Evolutionary conservation across 2,797 vertebrate species (phyloP).

Genomic region (Coluber constrictor): DNA sequence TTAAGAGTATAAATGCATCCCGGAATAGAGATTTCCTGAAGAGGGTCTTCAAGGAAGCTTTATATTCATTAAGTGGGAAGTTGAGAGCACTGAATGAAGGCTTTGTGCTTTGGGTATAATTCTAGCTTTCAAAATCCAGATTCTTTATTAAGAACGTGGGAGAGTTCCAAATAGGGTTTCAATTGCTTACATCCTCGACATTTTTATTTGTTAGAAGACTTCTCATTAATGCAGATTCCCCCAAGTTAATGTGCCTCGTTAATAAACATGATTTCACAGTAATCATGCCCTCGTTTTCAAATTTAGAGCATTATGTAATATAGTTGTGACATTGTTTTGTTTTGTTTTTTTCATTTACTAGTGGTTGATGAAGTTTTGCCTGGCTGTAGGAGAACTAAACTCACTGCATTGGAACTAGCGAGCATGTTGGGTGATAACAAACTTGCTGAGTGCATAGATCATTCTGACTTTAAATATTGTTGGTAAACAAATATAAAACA

Average conservation of each 20-base stretch:
- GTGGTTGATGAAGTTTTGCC: background rate
- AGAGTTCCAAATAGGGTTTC: background rate
- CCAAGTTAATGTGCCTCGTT: background rate
- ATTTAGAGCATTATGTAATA: background rate
- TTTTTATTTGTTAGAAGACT: background rate
- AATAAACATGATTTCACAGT: background rate
- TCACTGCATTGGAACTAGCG: background rate
- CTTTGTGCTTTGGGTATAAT: background rate
- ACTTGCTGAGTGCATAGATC: no score
- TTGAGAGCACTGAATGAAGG: background rate
- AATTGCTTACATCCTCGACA: background rate
- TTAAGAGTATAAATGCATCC: background rate
- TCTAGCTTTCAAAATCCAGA: constrained; percentile 18
- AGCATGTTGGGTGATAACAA: background rate
- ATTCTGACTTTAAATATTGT: background rate
- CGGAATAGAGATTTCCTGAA: constrained; percentile 43
- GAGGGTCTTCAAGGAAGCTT: constrained; percentile 20
- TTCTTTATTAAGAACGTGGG: background rate
- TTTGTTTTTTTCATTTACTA: background rate
- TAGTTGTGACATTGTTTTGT: background rate
- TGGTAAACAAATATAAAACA: background rate
- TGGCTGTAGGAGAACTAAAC: background rate
- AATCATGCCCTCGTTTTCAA: background rate
- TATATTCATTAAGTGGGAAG: background rate
- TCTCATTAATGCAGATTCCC: background rate